A percentile compares a stretch with the other conserved stretches of the same genome.
These are phyloP conservation scores for Drosophila macrospina DNA, from an alignment of 2,888 invertebrate species.

Conservation along the genomic window DNA sequence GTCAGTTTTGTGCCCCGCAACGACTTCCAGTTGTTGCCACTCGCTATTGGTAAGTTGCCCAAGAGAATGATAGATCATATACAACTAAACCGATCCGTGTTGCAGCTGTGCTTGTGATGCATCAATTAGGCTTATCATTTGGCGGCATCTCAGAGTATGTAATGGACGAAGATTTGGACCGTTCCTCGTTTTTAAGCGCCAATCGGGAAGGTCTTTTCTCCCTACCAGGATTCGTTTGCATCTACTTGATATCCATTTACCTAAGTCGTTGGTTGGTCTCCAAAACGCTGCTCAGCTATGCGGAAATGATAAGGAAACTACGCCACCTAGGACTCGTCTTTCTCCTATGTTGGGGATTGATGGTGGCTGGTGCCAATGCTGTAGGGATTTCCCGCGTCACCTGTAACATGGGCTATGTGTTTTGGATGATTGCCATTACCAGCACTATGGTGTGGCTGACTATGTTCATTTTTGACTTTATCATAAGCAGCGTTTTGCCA, in stretches of 20 bases:
- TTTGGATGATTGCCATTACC: constrained; percentile 91
- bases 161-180: constrained; percentile 86
- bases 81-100: not conserved
- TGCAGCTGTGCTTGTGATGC: constrained; percentile 86
- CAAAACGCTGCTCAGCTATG: constrained; percentile 67
- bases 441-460: constrained; percentile 88
- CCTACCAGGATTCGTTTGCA: constrained; percentile 92
- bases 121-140: constrained; percentile 88
- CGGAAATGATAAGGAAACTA: constrained; percentile 74
- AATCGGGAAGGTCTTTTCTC: constrained; percentile 98
- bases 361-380: constrained; percentile 86
- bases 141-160: constrained; percentile 90
- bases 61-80: not conserved
- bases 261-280: constrained; percentile 87
- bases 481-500: constrained; percentile 50
- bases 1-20: constrained; percentile 54
- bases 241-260: constrained; percentile 91
- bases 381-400: constrained; percentile 91
- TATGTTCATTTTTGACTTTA: constrained; percentile 86
- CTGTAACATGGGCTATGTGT: constrained; percentile 93
- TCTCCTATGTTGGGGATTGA: constrained; percentile 85
- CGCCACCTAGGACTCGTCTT: constrained; percentile 68
- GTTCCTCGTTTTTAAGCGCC: constrained; percentile 89
- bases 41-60: constrained; percentile 81
- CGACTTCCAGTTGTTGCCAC: constrained; percentile 83